phyloP scores from a whole-genome alignment of 2,797 vertebrate species.

The Dermochelys coriacea region DNA sequence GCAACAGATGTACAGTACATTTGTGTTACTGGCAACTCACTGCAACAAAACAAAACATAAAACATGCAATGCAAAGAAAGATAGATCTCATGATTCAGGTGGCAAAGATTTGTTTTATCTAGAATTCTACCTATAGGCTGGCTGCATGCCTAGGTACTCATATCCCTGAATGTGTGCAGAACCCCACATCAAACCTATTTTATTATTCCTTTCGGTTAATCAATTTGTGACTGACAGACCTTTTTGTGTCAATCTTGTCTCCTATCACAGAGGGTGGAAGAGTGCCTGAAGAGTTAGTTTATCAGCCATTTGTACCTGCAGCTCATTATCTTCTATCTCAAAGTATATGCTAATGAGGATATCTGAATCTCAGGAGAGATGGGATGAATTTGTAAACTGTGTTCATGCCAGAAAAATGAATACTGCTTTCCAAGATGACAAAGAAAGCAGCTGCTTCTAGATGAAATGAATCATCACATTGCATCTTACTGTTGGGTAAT shows the following conservation, averaged over 20 bases:
- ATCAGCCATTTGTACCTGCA: conserved; percentile 50
- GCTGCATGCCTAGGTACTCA: neutral
- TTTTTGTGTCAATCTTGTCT: conserved; percentile 11
- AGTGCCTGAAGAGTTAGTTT: conserved; percentile 38
- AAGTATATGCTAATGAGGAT: conserved; percentile 52
- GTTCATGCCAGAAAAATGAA: conserved; percentile 24
- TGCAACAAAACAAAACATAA: neutral
- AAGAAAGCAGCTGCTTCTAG: conserved; percentile 39
- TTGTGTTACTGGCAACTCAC: neutral
- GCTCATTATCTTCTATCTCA: conserved; percentile 20
- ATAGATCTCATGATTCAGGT: neutral
- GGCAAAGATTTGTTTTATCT: neutral
- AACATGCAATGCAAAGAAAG: neutral
- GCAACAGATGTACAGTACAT: neutral
- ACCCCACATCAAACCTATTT: neutral
- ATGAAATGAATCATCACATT: conserved; percentile 25
- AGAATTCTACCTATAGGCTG: neutral
- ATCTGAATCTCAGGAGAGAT: neutral
- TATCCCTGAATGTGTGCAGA: neutral
- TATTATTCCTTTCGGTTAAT: conserved; percentile 30
- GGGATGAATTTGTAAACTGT: conserved; percentile 13
- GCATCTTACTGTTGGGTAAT: conserved; percentile 39
- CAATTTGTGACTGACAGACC: neutral
- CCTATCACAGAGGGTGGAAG: conserved; percentile 21
- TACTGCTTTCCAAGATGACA: conserved; percentile 31